Evolutionary conservation across 1,140 invertebrate genomes (phyloP).

Genomic region (Orius insidiosus): DNA sequence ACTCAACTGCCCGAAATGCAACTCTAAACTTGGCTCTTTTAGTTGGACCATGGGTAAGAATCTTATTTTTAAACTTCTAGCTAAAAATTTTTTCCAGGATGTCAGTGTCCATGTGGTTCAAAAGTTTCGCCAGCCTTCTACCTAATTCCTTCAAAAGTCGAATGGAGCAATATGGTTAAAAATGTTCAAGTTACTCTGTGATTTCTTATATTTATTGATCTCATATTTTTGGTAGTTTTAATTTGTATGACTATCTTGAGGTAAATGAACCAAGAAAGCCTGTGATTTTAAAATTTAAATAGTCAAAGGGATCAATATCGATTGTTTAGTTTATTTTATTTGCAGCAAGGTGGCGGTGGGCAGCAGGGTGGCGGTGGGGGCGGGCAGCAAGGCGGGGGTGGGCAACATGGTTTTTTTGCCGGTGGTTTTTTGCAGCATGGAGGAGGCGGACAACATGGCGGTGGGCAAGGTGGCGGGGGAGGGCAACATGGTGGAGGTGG

Average conservation of each 20-base stretch:
- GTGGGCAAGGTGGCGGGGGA: not conserved
- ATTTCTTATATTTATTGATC: slow-evolving; percentile 16
- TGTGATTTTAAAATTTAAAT: not conserved
- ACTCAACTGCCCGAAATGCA: slow-evolving; percentile 67
- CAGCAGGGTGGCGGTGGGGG: not conserved
- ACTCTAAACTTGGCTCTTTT: slow-evolving; percentile 60
- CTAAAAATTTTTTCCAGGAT: slow-evolving; percentile 32
- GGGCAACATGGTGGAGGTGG: not conserved
- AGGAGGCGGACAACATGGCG: not conserved
- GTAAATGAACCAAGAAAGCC: not conserved
- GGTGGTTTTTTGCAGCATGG: too few species aligned
- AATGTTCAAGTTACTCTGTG: slow-evolving; percentile 69
- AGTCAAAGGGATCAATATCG: not conserved
- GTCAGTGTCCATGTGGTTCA: slow-evolving; percentile 65
- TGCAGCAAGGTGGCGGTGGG: slow-evolving; percentile 1
- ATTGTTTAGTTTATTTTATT: not conserved
- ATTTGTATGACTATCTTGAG: not conserved
- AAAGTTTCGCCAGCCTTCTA: slow-evolving; percentile 74
- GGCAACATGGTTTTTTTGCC: too few species aligned
- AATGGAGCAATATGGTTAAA: slow-evolving; percentile 68
- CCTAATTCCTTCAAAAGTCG: slow-evolving; percentile 67
- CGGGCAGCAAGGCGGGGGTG: not conserved
- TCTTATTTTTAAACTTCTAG: not conserved
- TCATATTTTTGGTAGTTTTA: not conserved
- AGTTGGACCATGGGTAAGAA: slow-evolving; percentile 60